phyloP scores from a whole-genome alignment of 1,140 invertebrate genomes.

The Anthonomus grandis region DNA sequence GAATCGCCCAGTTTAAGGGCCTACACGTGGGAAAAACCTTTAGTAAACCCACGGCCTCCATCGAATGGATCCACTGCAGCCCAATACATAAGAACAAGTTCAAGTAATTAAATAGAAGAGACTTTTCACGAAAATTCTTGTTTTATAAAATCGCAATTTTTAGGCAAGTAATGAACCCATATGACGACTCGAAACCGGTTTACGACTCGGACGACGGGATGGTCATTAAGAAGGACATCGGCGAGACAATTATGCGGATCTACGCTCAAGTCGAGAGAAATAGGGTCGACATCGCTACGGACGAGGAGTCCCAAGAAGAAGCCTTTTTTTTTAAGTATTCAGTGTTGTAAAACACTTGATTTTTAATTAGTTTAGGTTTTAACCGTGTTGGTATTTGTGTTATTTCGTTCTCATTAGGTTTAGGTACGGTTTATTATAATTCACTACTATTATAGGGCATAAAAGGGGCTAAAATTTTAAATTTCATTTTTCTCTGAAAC shows the following conservation, averaged over 20 bases:
- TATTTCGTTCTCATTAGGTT: no score
- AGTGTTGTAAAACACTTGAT: no score
- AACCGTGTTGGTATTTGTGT: no score
- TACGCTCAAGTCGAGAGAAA: constrained; percentile 14
- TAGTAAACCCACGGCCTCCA: constrained; percentile 21
- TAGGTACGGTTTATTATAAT: no score
- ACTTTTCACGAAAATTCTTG: background rate
- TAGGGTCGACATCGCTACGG: no score
- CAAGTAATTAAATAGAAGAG: constrained; percentile 23
- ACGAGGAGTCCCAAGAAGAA: no score
- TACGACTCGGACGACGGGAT: constrained; percentile 29
- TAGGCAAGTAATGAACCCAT: constrained; percentile 32
- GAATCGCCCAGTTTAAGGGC: constrained; percentile 30
- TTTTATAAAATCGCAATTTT: background rate
- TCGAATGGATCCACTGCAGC: constrained; percentile 30
- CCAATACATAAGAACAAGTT: constrained; percentile 26
- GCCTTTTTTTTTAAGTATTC: no score
- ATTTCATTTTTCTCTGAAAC: no score
- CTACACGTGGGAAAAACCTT: constrained; percentile 17
- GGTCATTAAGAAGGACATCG: constrained; percentile 23
- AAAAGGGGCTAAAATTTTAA: no score
- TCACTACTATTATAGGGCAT: no score
- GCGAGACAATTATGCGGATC: constrained; percentile 26
- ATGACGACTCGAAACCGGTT: constrained; percentile 25
- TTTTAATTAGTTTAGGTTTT: no score